Evolutionary conservation across 1,140 invertebrate genomes (phyloP), one percentile per base, ranked within the genome.

Genomic region (Zaprionus davidi): DNA sequence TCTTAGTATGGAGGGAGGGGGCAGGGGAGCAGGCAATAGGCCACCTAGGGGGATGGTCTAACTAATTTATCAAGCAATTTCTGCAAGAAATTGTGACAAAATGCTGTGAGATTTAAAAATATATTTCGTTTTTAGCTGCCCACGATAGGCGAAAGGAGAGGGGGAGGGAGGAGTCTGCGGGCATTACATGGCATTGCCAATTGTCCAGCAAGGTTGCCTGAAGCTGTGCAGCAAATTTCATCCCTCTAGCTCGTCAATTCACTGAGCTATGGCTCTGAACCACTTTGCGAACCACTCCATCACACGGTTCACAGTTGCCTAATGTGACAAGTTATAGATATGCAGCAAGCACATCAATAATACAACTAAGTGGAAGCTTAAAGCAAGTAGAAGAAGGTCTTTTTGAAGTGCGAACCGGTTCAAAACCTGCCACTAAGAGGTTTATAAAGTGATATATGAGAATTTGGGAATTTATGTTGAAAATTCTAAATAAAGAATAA

Each of bases 31-130:
- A 34, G 31, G 9, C 3, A 34, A 34, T 34, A 34, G 67, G 6
- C 34, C 34, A 41, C 20, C 34, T 20, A n/a, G 22, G 22, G 22
- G 26, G 63, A 22, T 34, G 28, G 17, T 55, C 34, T 24, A 57
- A 65, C 36, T 36, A 71, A 71, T 71, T 64, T 64, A 60, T 79
- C 63, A 71, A 66, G 74, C 68, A 64, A 77, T 71, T 71, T 78
- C 13, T 72, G 44, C 38, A 28, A 24, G 28, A 72, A 72, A 72
- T 34, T 62, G 58, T 62, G 24, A 41, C 49, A 62, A 70, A 70
- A 55, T 55, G 51, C 69, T 57, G 59, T 64, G 44, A 63, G 63
- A 56, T 56, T 57, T 46, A 3, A 59, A 68, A 65, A 65, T 34
- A 17, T 34, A 34, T 67, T 46, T 20, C 24, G 20, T 12, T 66